Percentiles rank a stretch among this genome's conserved stretches.
These are phyloP conservation scores for Vulpes vulpes DNA, from an alignment of 2,113 vertebrate genomes.

Conservation along the genomic window DNA sequence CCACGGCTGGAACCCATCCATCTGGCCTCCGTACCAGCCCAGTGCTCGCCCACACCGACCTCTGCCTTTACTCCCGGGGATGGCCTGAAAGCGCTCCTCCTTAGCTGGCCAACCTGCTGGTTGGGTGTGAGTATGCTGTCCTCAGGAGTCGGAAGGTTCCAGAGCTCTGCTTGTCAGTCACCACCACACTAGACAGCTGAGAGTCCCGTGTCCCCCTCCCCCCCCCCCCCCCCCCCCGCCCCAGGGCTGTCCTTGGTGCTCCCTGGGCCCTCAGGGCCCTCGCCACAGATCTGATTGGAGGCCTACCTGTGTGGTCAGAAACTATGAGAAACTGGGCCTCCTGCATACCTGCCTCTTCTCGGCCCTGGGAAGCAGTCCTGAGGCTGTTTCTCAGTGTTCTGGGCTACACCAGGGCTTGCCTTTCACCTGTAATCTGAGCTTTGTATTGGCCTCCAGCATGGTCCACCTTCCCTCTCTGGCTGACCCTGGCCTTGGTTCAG, in stretches of 20 bases:
- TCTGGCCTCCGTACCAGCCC: too few relatives aligned
- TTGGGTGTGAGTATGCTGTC: accelerated
- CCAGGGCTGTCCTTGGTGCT: background rate
- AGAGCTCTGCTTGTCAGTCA: background rate
- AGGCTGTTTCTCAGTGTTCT: background rate
- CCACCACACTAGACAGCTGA: accelerated
- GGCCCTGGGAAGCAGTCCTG: too few relatives aligned
- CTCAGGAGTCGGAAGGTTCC: background rate
- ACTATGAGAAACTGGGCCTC: background rate
- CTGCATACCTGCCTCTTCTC: background rate
- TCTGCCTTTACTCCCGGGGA: background rate
- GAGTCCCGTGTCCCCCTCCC: too few relatives aligned
- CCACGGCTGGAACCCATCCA: accelerated
- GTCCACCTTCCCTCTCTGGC: too few relatives aligned
- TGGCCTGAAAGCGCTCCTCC: accelerated
- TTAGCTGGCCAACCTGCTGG: background rate
- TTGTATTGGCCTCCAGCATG: too few relatives aligned
- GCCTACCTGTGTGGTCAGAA: background rate
- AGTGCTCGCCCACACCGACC: background rate
- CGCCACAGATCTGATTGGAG: background rate
- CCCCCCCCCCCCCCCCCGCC: too few relatives aligned
- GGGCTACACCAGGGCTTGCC: accelerated
- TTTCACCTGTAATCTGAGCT: too few relatives aligned
- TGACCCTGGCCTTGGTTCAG: background rate
- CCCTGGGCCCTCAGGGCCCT: background rate